phyloP scores from a whole-genome alignment of 2,113 vertebrate genomes.

The Myotis lucifugus region DNA sequence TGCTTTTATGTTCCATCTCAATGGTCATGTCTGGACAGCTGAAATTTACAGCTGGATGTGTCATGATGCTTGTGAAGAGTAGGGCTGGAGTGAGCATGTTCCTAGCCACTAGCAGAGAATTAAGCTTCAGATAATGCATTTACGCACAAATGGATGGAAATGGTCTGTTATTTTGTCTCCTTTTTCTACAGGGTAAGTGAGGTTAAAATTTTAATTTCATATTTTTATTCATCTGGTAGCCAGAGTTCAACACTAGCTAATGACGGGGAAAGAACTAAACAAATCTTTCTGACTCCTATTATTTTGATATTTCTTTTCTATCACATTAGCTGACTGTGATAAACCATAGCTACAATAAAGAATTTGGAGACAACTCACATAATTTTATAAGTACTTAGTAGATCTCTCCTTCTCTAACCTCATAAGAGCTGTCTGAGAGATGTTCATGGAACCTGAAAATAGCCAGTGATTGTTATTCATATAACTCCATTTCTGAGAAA shows the following conservation, averaged over 20 bases:
- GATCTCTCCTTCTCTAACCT: background rate
- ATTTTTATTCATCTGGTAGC: conserved; percentile 1
- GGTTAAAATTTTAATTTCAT: background rate
- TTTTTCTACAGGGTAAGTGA: background rate
- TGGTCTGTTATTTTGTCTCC: background rate
- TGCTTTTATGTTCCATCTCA: background rate
- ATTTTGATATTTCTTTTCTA: background rate
- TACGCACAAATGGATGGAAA: background rate
- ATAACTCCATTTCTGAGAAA: background rate
- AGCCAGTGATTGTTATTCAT: background rate
- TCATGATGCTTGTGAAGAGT: background rate
- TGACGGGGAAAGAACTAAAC: background rate
- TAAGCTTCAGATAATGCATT: background rate
- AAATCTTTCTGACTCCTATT: background rate
- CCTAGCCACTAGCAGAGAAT: background rate
- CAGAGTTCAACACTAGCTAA: background rate
- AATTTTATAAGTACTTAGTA: background rate
- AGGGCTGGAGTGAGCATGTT: background rate
- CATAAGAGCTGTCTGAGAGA: background rate
- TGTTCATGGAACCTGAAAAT: background rate
- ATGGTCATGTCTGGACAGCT: background rate
- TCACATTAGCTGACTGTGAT: background rate
- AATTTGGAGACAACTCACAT: background rate
- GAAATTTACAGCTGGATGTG: background rate
- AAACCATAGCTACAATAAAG: background rate